Evolutionary conservation across 2,888 invertebrate genomes (phyloP).

Genomic region (Pyralis farinalis): DNA sequence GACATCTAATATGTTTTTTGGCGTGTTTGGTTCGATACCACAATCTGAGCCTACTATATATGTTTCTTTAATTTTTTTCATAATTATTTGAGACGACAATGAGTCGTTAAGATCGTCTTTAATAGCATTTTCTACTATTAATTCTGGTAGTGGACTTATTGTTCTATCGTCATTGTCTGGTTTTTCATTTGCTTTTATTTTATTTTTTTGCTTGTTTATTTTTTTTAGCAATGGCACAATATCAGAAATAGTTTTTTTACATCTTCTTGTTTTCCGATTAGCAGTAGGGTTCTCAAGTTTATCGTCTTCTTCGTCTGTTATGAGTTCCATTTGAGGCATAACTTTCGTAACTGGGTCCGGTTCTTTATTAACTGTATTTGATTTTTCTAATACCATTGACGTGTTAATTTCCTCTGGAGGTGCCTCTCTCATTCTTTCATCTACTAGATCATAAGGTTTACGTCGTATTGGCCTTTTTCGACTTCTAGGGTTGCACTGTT

Average conservation of each 20-base stretch:
- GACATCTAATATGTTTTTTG: too few relatives aligned
- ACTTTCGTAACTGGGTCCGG: conserved; percentile 27
- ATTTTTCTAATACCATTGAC: conserved; percentile 36
- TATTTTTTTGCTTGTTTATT: conserved; percentile 19
- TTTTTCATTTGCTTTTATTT: conserved; percentile 15
- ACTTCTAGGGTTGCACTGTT: not conserved
- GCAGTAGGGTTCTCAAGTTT: conserved; percentile 11
- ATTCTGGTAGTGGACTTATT: conserved; percentile 54
- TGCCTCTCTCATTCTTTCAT: conserved; percentile 53
- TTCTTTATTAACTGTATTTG: conserved; percentile 18
- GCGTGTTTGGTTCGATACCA: too few relatives aligned
- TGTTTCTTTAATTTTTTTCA: conserved; percentile 22
- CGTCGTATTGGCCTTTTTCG: conserved; percentile 20
- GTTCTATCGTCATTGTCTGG: conserved; percentile 36
- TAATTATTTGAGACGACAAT: conserved; percentile 33
- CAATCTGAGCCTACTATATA: too few relatives aligned
- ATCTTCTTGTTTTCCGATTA: not conserved
- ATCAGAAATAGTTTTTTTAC: conserved; percentile 11
- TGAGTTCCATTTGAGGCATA: conserved; percentile 43
- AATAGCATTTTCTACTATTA: conserved; percentile 44
- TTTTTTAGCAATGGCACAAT: conserved; percentile 16
- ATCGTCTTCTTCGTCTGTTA: conserved; percentile 21
- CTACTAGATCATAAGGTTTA: conserved; percentile 30
- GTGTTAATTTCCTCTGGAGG: conserved; percentile 38
- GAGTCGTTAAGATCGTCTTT: conserved; percentile 36